Conservation (phyloP, 2,888 invertebrate genomes). For the Nysson spinosus region DNA sequence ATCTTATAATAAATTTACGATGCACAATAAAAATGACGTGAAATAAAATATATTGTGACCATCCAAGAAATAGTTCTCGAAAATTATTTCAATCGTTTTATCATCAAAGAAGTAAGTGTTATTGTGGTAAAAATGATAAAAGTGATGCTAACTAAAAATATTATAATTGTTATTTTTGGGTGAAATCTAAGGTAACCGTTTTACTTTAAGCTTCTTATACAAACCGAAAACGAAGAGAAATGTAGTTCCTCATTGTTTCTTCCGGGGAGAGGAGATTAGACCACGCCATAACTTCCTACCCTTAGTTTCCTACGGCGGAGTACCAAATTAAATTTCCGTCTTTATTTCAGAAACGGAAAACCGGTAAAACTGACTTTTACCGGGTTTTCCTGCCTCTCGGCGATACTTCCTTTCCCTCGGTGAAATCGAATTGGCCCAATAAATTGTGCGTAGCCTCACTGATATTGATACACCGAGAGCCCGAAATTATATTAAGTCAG, state of each 20-base stretch:
- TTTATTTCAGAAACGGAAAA: slow-evolving; percentile 21
- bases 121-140: no score
- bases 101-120: no score
- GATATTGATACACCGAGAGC: neutral
- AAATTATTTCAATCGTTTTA: no score
- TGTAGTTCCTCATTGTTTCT: neutral
- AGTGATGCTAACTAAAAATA: no score
- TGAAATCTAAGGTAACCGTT: no score
- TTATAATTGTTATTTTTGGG: no score
- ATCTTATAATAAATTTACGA: no score
- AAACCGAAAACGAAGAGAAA: neutral
- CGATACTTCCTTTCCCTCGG: neutral
- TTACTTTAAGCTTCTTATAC: no score
- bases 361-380: slow-evolving; percentile 16
- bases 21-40: no score
- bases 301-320: neutral
- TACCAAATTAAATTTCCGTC: slow-evolving; percentile 40
- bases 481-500: neutral
- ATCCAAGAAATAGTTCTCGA: no score
- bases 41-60: no score
- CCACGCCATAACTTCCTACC: neutral
- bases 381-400: slow-evolving; percentile 13
- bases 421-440: slow-evolving; percentile 19
- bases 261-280: slow-evolving; percentile 4
- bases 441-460: slow-evolving; percentile 14